Evolutionary conservation across 2,888 invertebrate species (phyloP).

Genomic region (Volucella inanis): DNA sequence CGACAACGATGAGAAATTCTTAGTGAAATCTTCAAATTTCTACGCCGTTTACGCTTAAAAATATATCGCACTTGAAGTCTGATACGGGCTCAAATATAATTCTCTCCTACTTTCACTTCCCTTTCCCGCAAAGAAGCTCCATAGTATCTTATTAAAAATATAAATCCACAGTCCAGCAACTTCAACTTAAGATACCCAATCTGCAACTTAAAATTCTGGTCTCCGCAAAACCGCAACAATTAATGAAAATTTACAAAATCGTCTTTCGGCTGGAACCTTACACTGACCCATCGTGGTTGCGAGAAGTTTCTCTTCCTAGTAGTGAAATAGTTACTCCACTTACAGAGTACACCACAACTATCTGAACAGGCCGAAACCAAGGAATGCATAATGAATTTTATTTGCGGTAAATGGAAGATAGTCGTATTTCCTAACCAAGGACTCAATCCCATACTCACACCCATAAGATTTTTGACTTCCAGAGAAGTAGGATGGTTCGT

Average conservation of each 20-base stretch:
- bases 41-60: too few species aligned
- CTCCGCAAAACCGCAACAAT: conserved; percentile 49
- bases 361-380: conserved; percentile 49
- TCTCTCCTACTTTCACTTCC: too few species aligned
- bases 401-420: conserved; percentile 56
- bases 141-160: too few species aligned
- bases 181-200: too few species aligned
- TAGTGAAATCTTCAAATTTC: too few species aligned
- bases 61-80: too few species aligned
- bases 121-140: too few species aligned
- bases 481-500: background rate
- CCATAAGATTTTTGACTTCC: background rate
- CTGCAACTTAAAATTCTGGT: background rate
- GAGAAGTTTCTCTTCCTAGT: conserved; percentile 35
- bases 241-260: conserved; percentile 59
- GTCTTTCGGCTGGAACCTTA: conserved; percentile 10
- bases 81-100: too few species aligned
- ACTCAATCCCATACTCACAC: background rate
- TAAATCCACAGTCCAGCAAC: too few species aligned
- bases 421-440: background rate
- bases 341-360: conserved; percentile 44
- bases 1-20: too few species aligned
- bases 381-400: conserved; percentile 72
- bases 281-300: conserved; percentile 36
- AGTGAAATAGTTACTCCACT: background rate